Evolutionary conservation across 2,113 vertebrate genomes (phyloP).

Genomic region (Strix uralensis): DNA sequence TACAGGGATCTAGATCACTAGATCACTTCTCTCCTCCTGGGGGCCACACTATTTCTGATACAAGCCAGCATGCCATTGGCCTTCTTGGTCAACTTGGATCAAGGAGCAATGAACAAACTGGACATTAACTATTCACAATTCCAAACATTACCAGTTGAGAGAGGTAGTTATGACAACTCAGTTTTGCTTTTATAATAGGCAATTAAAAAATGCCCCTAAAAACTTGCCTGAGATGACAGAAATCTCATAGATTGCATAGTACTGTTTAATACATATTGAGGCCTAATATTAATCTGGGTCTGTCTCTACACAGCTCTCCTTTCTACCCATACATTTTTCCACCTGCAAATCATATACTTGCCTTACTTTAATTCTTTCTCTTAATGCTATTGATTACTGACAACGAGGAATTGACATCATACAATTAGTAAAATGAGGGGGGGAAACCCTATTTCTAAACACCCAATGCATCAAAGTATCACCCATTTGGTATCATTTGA

Average conservation of each 20-base stretch:
- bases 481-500: background rate
- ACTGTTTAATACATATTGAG: fast-evolving
- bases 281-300: background rate
- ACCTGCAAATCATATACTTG: background rate
- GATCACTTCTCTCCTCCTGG: too few relatives aligned
- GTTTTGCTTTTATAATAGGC: background rate
- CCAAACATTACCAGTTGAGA: background rate
- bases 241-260: background rate
- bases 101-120: background rate
- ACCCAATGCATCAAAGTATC: background rate
- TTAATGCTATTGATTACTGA: background rate
- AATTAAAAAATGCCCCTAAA: background rate
- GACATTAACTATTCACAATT: background rate
- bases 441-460: background rate
- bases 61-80: too few relatives aligned
- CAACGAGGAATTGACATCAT: background rate
- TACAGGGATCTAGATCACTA: too few relatives aligned
- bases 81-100: background rate
- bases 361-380: background rate
- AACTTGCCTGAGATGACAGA: background rate
- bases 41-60: too few relatives aligned
- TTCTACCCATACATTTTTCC: background rate
- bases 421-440: background rate
- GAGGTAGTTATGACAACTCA: background rate
- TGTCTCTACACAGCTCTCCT: background rate